phyloP scores from a whole-genome alignment of 2,797 vertebrate genomes.

The Kryptolebias ocellatus region DNA sequence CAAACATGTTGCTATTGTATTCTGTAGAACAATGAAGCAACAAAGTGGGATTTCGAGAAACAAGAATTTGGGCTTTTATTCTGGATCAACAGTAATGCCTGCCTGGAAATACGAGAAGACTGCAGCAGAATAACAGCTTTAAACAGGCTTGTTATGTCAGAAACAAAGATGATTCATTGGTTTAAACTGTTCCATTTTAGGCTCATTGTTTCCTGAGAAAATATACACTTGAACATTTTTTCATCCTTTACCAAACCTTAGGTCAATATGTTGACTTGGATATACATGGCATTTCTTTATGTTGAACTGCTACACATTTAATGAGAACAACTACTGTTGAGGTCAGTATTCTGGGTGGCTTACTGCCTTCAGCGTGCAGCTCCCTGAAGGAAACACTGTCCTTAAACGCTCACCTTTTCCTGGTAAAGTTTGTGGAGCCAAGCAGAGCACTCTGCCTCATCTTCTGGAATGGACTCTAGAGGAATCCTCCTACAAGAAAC shows the following conservation, averaged over 20 bases:
- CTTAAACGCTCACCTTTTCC: conserved; percentile 87
- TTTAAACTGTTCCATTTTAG: background rate
- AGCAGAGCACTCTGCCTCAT: conserved; percentile 86
- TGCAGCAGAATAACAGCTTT: background rate
- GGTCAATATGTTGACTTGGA: background rate
- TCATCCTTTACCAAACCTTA: background rate
- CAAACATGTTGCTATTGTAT: no score
- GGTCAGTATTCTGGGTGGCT: background rate
- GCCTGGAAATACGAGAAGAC: background rate
- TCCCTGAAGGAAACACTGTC: background rate
- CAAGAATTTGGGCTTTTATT: no score
- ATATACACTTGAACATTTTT: no score
- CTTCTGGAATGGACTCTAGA: conserved; percentile 89
- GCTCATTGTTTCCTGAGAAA: no score
- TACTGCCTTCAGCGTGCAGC: no score
- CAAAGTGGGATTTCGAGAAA: no score
- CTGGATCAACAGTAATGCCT: background rate
- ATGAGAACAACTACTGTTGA: background rate
- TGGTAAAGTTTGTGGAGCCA: conserved; percentile 98
- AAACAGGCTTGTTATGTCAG: background rate
- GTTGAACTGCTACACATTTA: background rate
- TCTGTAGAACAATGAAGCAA: no score
- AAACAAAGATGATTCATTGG: background rate
- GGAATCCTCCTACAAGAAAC: conserved; percentile 88
- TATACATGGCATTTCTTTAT: background rate